Evolutionary conservation across 2,888 invertebrate species (phyloP), one percentile per base, ranked within the genome.

Genomic region (Ommatoiulus sabulosus): DNA sequence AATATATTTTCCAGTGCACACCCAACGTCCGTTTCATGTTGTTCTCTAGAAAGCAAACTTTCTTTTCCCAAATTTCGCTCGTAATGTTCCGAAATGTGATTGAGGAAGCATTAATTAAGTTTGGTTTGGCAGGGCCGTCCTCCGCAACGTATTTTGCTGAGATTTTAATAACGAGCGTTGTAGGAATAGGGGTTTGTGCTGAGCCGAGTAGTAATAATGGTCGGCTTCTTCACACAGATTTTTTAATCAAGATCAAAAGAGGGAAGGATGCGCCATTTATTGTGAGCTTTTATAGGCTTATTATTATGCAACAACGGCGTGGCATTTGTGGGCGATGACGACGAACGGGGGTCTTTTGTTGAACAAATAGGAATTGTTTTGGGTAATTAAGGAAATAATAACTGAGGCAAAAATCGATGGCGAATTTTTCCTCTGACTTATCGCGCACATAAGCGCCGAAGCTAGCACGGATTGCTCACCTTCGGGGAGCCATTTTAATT

Each of bases 321-420:
- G 80, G 80, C 35, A 80, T 72, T 72, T 72, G 72, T 72, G 72
- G 72, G 72, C 10, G 72, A 72, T 72, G 72, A 72, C 24, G 24
- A 72, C 80, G 80, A 35, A 80, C 80, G 7, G 35, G 80, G 35
- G 12, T 80, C 80, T 80, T 80, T 80, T 80, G 80, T 80, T 35
- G 80, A 80, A 24, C 80, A 80, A 80, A 80, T 80, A 43, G 35
- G 80, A 80, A 80, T 80, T 80, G 80, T 80, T 80, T 80, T 80
- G 80, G 80, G 80, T 80, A 80, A 80, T 80, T 80, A 80, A 80
- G 80, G 35, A 80, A 80, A 80, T 80, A 80, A 80, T 80, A 80
- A 80, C 80, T 35, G 80, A 80, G 35, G 35, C 80, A 43, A 80
- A 80, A 80, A 80, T 80, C 80, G 35, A 80, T 80, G 35, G 12